Conservation (phyloP, 2,888 invertebrate genomes). For the Aphrophora alni region DNA sequence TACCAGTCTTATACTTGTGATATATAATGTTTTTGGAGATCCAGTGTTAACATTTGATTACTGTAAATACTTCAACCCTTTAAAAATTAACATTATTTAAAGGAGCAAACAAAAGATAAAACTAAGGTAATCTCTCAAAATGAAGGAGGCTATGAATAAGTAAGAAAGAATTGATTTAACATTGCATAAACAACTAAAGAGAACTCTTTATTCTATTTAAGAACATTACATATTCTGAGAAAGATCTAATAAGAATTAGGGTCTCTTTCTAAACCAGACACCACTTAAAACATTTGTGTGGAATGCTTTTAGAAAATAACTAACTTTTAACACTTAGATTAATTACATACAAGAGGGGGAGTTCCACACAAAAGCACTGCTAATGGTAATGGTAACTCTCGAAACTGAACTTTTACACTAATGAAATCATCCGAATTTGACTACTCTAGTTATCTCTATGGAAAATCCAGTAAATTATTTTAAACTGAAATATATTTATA, state of each 20-base stretch:
- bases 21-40: no score
- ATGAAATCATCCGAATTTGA: neutral
- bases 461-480: neutral
- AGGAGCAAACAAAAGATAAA: neutral
- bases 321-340: constrained; percentile 1
- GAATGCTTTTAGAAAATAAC: constrained; percentile 2
- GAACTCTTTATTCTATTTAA: constrained; percentile 2
- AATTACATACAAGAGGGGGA: neutral
- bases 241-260: neutral
- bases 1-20: no score
- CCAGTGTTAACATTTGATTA: no score
- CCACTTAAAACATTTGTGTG: neutral
- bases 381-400: neutral
- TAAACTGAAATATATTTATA: neutral
- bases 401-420: neutral
- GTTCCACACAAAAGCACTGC: neutral
- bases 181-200: constrained; percentile 2
- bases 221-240: neutral
- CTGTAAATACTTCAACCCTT: no score
- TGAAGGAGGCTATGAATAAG: no score
- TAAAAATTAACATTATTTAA: neutral
- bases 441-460: neutral
- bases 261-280: neutral
- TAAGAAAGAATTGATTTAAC: neutral
- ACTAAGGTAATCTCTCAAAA: no score